phyloP scores from a whole-genome alignment of 2,797 vertebrate genomes.

The Microcaecilia unicolor region DNA sequence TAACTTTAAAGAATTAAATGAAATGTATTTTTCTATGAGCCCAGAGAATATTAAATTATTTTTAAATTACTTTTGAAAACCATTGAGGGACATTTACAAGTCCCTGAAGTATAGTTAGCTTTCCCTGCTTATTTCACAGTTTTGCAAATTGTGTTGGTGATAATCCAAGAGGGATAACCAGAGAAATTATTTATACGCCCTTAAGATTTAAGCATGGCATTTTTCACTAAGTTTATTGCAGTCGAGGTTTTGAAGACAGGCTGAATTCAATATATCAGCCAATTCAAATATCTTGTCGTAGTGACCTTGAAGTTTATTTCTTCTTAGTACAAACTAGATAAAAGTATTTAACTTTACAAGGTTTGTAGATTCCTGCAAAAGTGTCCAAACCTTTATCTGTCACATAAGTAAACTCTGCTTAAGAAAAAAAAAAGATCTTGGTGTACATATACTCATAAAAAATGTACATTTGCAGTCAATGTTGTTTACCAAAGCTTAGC shows the following conservation, averaged over 20 bases:
- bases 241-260: not conserved
- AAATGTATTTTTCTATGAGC: not conserved
- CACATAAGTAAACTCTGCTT: too few species aligned
- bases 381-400: conserved; percentile 2
- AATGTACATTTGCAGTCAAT: too few species aligned
- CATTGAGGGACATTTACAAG: not conserved
- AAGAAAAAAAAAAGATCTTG: too few species aligned
- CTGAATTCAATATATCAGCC: not conserved
- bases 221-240: conserved; percentile 3
- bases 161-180: not conserved
- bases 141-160: not conserved
- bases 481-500: too few species aligned
- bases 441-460: too few species aligned
- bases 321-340: not conserved
- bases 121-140: not conserved
- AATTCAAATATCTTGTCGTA: not conserved
- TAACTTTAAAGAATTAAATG: too few species aligned
- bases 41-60: not conserved
- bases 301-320: not conserved
- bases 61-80: conserved; percentile 3
- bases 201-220: not conserved
- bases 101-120: not conserved
- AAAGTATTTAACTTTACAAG: not conserved
- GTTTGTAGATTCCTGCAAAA: not conserved
- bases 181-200: not conserved